These are phyloP conservation scores for Polyodon spathula DNA, from an alignment of 2,113 vertebrate genomes.

Conservation along the genomic window DNA sequence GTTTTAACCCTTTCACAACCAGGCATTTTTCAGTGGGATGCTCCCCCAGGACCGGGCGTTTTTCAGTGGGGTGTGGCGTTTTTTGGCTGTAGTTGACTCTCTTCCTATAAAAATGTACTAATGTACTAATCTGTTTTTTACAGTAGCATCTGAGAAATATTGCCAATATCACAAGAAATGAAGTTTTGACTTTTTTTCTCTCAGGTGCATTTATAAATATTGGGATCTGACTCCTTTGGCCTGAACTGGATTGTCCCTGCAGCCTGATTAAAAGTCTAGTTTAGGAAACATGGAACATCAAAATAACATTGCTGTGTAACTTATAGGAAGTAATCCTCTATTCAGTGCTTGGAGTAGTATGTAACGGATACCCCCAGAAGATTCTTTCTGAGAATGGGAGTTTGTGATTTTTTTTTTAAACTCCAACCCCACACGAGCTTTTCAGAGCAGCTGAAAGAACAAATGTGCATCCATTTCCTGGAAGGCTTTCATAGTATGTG, in stretches of 20 bases:
- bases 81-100: no score
- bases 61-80: no score
- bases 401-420: constrained; percentile 50
- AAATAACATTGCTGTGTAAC: constrained; percentile 31
- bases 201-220: constrained; percentile 32
- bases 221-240: constrained; percentile 29
- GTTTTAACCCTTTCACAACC: no score
- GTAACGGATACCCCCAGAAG: constrained; percentile 39
- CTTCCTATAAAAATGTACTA: no score
- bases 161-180: constrained; percentile 13
- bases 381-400: constrained; percentile 29
- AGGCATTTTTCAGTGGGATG: no score
- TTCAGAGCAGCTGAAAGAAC: constrained; percentile 20
- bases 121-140: no score
- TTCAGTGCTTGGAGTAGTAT: constrained; percentile 13
- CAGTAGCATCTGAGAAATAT: no score
- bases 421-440: constrained; percentile 39
- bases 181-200: constrained; percentile 26
- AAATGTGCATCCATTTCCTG: constrained; percentile 24
- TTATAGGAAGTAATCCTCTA: constrained; percentile 6
- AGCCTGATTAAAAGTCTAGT: constrained; percentile 21
- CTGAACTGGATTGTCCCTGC: constrained; percentile 17
- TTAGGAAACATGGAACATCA: constrained; percentile 36
- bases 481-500: constrained; percentile 25
- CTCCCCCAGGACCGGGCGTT: no score